These are phyloP conservation scores for Linnaemya vulpina DNA, from an alignment of 2,888 invertebrate genomes.

Conservation along the genomic window DNA sequence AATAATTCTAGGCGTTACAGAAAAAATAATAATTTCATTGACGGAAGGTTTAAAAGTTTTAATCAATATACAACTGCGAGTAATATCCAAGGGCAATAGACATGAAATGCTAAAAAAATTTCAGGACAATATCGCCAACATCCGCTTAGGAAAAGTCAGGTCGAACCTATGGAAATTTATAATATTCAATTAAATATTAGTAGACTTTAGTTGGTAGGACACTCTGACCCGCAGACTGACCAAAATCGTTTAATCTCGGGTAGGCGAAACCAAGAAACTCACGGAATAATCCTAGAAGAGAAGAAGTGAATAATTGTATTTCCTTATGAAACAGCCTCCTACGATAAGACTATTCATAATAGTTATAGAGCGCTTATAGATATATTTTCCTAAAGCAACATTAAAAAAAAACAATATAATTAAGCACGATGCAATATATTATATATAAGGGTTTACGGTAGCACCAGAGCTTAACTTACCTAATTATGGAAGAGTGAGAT, in stretches of 20 bases:
- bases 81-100: background rate
- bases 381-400: constrained; percentile 29
- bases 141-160: too few species aligned
- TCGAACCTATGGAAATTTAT: background rate
- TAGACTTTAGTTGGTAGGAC: constrained; percentile 15
- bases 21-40: constrained; percentile 24
- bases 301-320: constrained; percentile 12
- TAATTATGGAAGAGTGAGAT: constrained; percentile 24
- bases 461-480: too few species aligned
- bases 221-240: constrained; percentile 31
- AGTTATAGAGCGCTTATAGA: constrained; percentile 31
- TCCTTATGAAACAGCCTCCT: constrained; percentile 18
- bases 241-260: constrained; percentile 50
- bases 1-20: constrained; percentile 5
- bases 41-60: background rate
- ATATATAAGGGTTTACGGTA: too few species aligned
- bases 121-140: too few species aligned
- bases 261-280: constrained; percentile 42
- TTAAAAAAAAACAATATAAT: constrained; percentile 37
- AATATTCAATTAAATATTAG: background rate
- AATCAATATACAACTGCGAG: background rate
- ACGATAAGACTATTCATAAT: constrained; percentile 19
- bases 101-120: too few species aligned
- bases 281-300: background rate
- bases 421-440: background rate